A percentile compares a stretch with the other conserved stretches of the same genome.
Conservation (phyloP, 1,140 invertebrate species). For the Heliothis virescens region DNA sequence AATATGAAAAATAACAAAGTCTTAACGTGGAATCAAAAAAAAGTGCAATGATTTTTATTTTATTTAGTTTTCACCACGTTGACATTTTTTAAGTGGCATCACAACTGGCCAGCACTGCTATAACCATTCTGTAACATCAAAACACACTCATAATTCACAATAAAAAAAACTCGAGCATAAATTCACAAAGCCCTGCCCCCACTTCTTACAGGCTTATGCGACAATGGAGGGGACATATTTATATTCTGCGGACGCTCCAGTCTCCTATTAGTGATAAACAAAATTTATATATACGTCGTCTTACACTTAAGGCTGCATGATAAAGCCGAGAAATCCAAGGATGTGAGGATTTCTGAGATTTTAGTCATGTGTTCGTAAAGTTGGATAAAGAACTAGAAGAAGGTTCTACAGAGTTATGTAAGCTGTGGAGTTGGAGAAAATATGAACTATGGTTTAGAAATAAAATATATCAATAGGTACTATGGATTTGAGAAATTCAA, state of each 20-base stretch:
- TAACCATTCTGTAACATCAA: neutral
- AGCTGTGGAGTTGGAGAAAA: too few species aligned
- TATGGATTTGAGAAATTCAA: too few species aligned
- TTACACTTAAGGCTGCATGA: conserved; percentile 28
- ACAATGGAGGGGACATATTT: conserved; percentile 32
- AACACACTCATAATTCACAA: conserved; percentile 11
- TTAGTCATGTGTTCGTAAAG: neutral
- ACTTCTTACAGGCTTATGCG: conserved; percentile 21
- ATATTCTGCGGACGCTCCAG: conserved; percentile 19
- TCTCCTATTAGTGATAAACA: conserved; percentile 41
- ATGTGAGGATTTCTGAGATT: conserved; percentile 2
- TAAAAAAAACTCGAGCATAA: neutral
- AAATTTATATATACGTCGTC: conserved; percentile 39
- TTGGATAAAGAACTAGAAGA: neutral
- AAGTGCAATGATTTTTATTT: too few species aligned
- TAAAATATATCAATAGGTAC: too few species aligned
- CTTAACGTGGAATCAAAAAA: too few species aligned
- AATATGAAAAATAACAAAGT: too few species aligned
- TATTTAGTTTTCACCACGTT: too few species aligned
- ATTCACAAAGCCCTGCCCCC: conserved; percentile 17
- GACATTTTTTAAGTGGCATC: too few species aligned
- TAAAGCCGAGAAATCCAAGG: neutral
- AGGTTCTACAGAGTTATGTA: neutral
- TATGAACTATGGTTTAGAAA: too few species aligned
- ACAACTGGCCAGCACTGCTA: too few species aligned